Percentiles rank a stretch among this genome's conserved stretches.
phyloP scores from a whole-genome alignment of 2,113 vertebrate genomes.

The Uria lomvia region DNA sequence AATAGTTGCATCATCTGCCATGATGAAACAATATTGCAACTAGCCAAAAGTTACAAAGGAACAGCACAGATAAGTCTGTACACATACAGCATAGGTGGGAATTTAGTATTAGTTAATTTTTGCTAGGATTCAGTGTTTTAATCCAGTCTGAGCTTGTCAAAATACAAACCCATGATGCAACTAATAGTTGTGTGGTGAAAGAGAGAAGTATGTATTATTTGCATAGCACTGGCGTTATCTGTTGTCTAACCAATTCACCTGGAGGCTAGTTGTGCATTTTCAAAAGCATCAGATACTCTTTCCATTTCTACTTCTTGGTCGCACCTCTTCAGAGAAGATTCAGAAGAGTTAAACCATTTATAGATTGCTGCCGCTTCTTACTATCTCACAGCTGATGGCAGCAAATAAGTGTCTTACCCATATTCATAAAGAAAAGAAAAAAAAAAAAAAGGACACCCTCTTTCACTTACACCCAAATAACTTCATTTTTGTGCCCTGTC shows the following conservation, averaged over 20 bases:
- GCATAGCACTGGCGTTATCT: neutral
- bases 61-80: neutral
- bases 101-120: neutral
- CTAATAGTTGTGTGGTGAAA: neutral
- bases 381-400: neutral
- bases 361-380: neutral
- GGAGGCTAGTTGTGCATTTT: fast-evolving
- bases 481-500: neutral
- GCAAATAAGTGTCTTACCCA: neutral
- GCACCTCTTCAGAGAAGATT: neutral
- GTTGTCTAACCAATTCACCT: neutral
- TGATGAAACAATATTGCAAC: neutral
- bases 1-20: neutral
- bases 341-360: neutral
- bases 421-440: neutral
- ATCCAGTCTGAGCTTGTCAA: neutral
- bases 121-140: neutral
- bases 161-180: neutral
- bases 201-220: neutral
- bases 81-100: neutral
- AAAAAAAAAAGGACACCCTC: neutral
- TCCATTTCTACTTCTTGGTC: neutral
- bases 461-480: neutral
- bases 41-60: neutral
- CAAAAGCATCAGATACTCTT: neutral